Base-by-base conservation (phyloP, 2,797 vertebrate genomes). In the Discoglossus pictus region DNA sequence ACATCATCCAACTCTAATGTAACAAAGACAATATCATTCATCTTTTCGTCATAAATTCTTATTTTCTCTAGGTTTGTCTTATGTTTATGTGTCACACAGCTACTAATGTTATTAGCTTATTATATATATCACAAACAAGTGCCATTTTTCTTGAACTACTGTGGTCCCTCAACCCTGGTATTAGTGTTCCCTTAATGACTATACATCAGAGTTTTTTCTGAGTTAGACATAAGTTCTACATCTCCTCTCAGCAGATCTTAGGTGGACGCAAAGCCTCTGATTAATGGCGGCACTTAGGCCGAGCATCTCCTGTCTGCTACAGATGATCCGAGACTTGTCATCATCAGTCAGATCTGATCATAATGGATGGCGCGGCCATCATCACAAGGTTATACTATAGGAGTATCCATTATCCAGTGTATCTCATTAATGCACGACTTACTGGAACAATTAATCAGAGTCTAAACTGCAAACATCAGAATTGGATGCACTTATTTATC, bases 311-410 rank as follows among this genome's bases (percentile, higher is more conserved):
- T 36, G 52, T 71, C 52, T 71, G 23, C 23, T 43, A 27, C 61
- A 71, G 44, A 71, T 71, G 64, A 71, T 71, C 68, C 20, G 27
- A 47, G 53, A 58, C 44, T 5, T 43, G 44, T 71, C 42, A 63
- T 71, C 68, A 63, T 71, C 68, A 31, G 46, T 71, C 68, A 64
- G 52, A 25, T 10, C 38, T 52, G 68, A 64, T 58, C 52, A 42
- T 55, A 71, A 64, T 64, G 51, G 62, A 71, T 71, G 61, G 31
- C 50, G 24, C 27, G 27, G 17, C 61, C 15, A 13, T 25, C 20
- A 34, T 18, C 8, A 47, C 68, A 71, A 71, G 68, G 61, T 71
- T 64, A 64, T 52, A 50, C 44, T 38, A 42, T 42, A 17, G 13
- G 18, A 35, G 27, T 43, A 20, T 58, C 38, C 53, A 58, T 64